phyloP scores from a whole-genome alignment of 2,888 invertebrate species.

The Sceliomorpha sp. region DNA sequence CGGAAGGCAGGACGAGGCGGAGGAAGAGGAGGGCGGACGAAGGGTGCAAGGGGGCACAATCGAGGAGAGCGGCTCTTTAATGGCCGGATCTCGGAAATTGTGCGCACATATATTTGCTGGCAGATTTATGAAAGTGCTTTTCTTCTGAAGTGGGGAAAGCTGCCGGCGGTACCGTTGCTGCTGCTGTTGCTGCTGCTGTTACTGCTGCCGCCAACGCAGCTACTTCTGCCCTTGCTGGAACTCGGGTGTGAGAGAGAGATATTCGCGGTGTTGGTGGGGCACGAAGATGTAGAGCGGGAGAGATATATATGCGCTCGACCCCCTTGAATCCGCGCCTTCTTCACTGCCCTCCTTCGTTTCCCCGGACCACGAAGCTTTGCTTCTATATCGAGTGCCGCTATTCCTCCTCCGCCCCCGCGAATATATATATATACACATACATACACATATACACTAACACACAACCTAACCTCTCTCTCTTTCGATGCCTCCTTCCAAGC shows the following conservation, averaged over 20 bases:
- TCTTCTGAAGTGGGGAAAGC: slow-evolving; percentile 82
- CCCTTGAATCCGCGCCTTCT: slow-evolving; percentile 50
- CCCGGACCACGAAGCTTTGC: slow-evolving; percentile 48
- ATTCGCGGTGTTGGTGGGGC: slow-evolving; percentile 60
- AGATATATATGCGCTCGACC: slow-evolving; percentile 55
- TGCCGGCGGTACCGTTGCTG: slow-evolving; percentile 65
- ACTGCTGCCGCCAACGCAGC: slow-evolving; percentile 59
- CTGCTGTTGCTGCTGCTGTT: slow-evolving; percentile 60
- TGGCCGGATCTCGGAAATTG: slow-evolving; percentile 95
- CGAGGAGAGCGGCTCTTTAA: slow-evolving; percentile 85
- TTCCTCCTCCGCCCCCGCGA: slow-evolving; percentile 13
- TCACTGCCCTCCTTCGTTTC: slow-evolving; percentile 48
- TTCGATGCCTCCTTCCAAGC: slow-evolving; percentile 30
- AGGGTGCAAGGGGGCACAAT: slow-evolving; percentile 58
- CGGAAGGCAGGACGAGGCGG: slow-evolving; percentile 58
- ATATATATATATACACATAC: slow-evolving; percentile 36
- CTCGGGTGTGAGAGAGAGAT: slow-evolving; percentile 39
- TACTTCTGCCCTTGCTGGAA: slow-evolving; percentile 43
- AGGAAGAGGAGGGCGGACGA: slow-evolving; percentile 59
- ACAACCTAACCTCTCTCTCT: neutral
- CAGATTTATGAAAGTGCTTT: slow-evolving; percentile 94
- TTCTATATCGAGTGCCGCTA: slow-evolving; percentile 51
- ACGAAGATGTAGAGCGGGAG: slow-evolving; percentile 50
- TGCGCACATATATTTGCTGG: slow-evolving; percentile 93
- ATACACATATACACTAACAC: slow-evolving; percentile 33